Percentiles rank a stretch among this genome's conserved stretches.
phyloP scores from a whole-genome alignment of 2,797 vertebrate genomes.

The Myiotriccus ornatus region DNA sequence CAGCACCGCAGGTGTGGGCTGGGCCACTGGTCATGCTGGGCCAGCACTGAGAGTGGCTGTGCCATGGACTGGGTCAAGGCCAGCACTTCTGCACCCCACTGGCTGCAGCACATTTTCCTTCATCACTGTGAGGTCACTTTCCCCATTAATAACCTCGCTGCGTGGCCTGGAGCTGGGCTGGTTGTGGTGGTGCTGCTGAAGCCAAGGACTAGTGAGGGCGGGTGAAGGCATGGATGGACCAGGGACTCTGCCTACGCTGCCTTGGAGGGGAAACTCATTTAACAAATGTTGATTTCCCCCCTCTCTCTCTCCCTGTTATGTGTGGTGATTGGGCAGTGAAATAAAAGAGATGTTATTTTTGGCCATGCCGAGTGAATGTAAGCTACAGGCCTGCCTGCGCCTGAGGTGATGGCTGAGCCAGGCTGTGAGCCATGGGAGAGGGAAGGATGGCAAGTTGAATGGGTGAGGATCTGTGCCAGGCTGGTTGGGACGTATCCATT shows the following conservation, averaged over 20 bases:
- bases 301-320: accelerated
- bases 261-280: background rate
- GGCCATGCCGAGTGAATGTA: background rate
- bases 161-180: background rate
- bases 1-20: background rate
- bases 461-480: background rate
- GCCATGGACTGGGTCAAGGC: background rate
- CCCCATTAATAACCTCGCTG: background rate
- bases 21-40: background rate
- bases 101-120: background rate
- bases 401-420: background rate
- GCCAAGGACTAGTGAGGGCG: accelerated
- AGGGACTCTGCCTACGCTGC: background rate
- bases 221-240: background rate
- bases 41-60: background rate
- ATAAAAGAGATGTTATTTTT: background rate
- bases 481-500: background rate
- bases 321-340: background rate
- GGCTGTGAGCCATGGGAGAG: background rate
- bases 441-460: background rate
- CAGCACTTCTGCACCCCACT: background rate
- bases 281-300: background rate
- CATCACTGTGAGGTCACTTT: background rate
- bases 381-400: background rate
- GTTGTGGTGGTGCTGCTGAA: background rate